phyloP scores from a whole-genome alignment of 2,797 vertebrate genomes.

The Phataginus tricuspis region DNA sequence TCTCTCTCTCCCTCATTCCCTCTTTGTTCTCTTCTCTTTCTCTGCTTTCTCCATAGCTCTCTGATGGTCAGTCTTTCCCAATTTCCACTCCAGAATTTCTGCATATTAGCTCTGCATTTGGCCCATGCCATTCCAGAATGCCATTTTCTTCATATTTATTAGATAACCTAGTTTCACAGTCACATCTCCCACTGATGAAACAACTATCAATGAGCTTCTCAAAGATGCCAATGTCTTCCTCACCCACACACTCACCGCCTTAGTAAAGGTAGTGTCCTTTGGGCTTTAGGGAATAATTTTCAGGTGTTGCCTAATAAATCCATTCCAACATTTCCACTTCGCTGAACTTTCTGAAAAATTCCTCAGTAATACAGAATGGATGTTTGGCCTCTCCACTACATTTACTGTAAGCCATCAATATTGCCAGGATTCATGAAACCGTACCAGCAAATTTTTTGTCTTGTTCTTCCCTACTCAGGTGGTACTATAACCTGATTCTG shows the following conservation, averaged over 20 bases:
- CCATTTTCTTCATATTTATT: not conserved
- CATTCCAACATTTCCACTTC: not conserved
- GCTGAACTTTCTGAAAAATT: not conserved
- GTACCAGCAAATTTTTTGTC: not conserved
- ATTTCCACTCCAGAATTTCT: not conserved
- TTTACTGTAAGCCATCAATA: not conserved
- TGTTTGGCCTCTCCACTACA: not conserved
- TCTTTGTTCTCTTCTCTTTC: too few relatives aligned
- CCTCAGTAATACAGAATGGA: not conserved
- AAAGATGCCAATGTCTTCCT: not conserved
- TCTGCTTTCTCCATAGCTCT: not conserved
- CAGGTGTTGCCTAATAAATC: not conserved
- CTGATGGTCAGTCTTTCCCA: not conserved
- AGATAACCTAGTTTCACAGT: not conserved
- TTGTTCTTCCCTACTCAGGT: not conserved
- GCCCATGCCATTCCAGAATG: not conserved
- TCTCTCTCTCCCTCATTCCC: not conserved
- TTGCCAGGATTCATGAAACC: not conserved
- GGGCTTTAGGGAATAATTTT: not conserved
- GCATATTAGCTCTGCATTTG: not conserved
- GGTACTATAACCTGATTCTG: not conserved
- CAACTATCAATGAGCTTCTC: not conserved
- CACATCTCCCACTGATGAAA: not conserved
- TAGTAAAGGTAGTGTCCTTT: not conserved
- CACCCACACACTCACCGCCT: not conserved